Percentiles rank a stretch among this genome's conserved stretches.
These are phyloP conservation scores for Rhyacophila evoluta DNA, from an alignment of 2,888 invertebrate species.

Conservation along the genomic window DNA sequence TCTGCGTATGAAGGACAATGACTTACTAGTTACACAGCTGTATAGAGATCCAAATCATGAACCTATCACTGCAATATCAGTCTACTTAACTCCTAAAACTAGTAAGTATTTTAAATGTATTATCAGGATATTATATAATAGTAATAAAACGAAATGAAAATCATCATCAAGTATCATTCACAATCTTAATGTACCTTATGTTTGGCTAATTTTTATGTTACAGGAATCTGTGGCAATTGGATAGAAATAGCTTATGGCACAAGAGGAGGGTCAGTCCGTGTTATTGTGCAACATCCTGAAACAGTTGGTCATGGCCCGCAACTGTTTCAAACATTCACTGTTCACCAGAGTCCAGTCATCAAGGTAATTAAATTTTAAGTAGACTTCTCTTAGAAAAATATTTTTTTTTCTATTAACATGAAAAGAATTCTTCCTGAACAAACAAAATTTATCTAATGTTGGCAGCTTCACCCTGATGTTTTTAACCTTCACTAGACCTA, in stretches of 20 bases:
- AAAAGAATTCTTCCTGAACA: no score
- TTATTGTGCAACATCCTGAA: slow-evolving; percentile 99
- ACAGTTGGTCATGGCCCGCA: slow-evolving; percentile 99
- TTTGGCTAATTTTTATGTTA: slow-evolving; percentile 45
- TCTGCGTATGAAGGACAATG: slow-evolving; percentile 98
- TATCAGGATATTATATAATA: no score
- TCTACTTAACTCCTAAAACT: slow-evolving; percentile 98
- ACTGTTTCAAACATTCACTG: slow-evolving; percentile 97
- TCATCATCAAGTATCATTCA: neutral
- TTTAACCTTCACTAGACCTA: no score
- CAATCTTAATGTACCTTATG: neutral
- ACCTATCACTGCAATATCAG: slow-evolving; percentile 97
- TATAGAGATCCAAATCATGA: slow-evolving; percentile 95
- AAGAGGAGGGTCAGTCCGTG: slow-evolving; percentile 92
- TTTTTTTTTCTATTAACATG: no score
- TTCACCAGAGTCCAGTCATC: slow-evolving; percentile 95
- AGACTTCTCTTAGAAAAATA: no score
- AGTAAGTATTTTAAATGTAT: no score
- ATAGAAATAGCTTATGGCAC: slow-evolving; percentile 99
- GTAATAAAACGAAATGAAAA: no score
- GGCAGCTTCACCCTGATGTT: no score
- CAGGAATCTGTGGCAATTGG: slow-evolving; percentile 98
- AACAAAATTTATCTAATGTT: no score
- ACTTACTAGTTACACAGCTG: slow-evolving; percentile 94
- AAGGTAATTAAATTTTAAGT: slow-evolving; percentile 78